Conservation (phyloP, 2,797 vertebrate species). For the Psittacula derbiana region DNA sequence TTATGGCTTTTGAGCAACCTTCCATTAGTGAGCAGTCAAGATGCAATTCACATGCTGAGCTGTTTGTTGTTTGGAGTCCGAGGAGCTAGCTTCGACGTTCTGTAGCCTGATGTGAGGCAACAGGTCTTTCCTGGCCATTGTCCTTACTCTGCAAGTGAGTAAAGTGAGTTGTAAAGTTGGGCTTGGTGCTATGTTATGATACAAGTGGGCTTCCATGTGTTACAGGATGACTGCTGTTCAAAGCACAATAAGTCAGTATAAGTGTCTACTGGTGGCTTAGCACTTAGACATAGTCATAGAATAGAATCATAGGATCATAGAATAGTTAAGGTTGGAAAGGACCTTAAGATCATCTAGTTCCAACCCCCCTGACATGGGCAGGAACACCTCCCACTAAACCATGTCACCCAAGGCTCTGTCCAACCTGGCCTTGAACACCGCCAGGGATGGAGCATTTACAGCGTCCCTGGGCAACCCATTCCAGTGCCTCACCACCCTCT, state of each 20-base stretch:
- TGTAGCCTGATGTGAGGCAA: fast-evolving
- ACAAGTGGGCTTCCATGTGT: neutral
- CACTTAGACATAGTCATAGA: neutral
- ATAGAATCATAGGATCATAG: neutral
- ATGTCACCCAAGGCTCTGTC: too few species aligned
- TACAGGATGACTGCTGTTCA: fast-evolving
- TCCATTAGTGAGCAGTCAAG: neutral
- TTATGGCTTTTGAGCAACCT: neutral
- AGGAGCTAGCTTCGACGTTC: fast-evolving
- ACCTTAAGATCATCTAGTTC: neutral
- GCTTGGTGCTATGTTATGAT: neutral
- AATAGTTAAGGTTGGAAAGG: neutral
- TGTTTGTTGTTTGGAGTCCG: fast-evolving
- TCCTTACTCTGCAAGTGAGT: neutral
- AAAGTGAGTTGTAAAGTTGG: neutral
- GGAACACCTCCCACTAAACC: too few species aligned
- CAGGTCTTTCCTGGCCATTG: neutral
- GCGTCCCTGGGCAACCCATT: too few species aligned
- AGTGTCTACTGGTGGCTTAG: neutral
- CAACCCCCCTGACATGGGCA: neutral
- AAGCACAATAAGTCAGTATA: fast-evolving
- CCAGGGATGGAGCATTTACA: too few species aligned
- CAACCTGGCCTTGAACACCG: too few species aligned
- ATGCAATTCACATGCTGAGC: neutral
- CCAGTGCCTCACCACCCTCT: too few species aligned